Evolutionary conservation across 2,888 invertebrate species (phyloP).

Genomic region (Eilema caniola): DNA sequence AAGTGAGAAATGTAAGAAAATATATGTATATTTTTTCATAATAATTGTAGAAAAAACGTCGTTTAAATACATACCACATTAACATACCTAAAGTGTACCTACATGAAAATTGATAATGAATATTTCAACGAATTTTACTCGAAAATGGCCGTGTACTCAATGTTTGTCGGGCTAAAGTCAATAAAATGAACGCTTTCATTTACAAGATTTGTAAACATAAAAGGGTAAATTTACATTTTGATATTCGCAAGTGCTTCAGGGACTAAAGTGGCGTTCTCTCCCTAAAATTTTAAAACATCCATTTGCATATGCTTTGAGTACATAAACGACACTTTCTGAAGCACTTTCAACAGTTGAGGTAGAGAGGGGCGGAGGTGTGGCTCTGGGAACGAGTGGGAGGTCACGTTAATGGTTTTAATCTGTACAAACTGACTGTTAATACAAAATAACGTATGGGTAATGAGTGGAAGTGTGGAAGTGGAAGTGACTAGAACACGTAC

Average conservation of each 20-base stretch:
- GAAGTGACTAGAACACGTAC: not conserved
- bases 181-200: constrained; percentile 85
- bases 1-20: not conserved
- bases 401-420: constrained; percentile 46
- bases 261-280: constrained; percentile 84
- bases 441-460: constrained; percentile 1
- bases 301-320: constrained; percentile 87
- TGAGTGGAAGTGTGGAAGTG: not conserved
- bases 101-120: constrained; percentile 46
- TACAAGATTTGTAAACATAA: constrained; percentile 86
- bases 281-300: constrained; percentile 87
- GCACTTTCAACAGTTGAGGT: constrained; percentile 70
- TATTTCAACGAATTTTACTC: constrained; percentile 43
- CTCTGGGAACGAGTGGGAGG: constrained; percentile 41
- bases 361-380: constrained; percentile 37
- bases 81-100: constrained; percentile 28
- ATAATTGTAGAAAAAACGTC: constrained; percentile 2
- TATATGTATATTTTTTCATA: not conserved
- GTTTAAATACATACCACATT: constrained; percentile 28
- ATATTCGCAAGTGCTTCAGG: constrained; percentile 85
- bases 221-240: constrained; percentile 87
- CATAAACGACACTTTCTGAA: constrained; percentile 86
- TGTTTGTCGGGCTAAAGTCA: constrained; percentile 72
- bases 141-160: constrained; percentile 56
- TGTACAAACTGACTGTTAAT: constrained; percentile 37